Evolutionary conservation across 2,113 vertebrate genomes (phyloP), one percentile per base, ranked within the genome.

Genomic region (Sander vitreus): DNA sequence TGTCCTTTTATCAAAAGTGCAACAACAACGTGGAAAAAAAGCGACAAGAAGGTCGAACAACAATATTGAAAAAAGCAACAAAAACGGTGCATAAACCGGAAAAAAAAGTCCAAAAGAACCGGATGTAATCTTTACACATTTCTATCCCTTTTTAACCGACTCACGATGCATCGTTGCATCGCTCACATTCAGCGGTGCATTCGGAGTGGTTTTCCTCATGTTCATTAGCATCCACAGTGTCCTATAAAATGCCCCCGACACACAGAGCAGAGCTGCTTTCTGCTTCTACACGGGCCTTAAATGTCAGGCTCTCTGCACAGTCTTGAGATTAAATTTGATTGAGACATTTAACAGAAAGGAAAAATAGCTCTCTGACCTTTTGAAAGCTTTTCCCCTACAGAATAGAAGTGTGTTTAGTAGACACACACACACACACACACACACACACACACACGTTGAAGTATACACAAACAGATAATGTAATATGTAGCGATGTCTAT

Each of bases 361-460:
- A 64, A 86, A 86, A 83, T 1, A 75, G 30, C 78, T 81, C 21
- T 43, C 23, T 91, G 88, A 93, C 90, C 87, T 91, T 92, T 87
- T 45, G 2, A 48, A 81, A 83, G 59, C 45, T 53, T 48, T 47
- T 19, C 10, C 33, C 45, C 14, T 18, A 0, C 73, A 51, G 47
- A 60, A 27, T 2, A 30, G 16, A 76, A 70, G 78, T 75, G 70
- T 68, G 74, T 85, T 81, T 54, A 57, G 27, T 10, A 23, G 39
- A 79, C 45, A 66, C 16, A 54, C 80, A 60, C 18, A 57, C 62
- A 64, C 9, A 59, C 43, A 43, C 39, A 43, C 39, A 43, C 2
- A 45, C n/a, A 25, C 53, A 25, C 55, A 51, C 14, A 69, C 25
- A 69, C 6, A 47, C 63, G 45, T 5, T 21, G 10, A 65, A 27